Evolutionary conservation across 2,113 vertebrate genomes (phyloP).

Genomic region (Antechinus flavipes): DNA sequence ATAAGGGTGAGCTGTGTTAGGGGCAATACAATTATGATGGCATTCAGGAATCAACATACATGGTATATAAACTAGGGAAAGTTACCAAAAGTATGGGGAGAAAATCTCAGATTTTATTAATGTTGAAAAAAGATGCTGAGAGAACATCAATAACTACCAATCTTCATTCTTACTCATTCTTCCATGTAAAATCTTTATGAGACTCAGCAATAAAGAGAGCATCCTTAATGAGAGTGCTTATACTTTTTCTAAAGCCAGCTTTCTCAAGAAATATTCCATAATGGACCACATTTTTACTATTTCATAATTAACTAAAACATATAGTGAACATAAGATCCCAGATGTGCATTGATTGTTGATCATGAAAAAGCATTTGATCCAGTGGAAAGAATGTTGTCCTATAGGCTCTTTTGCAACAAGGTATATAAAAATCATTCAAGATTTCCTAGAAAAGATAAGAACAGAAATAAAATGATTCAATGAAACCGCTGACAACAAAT

Average conservation of each 20-base stretch:
- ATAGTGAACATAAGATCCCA: not conserved
- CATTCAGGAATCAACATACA: not conserved
- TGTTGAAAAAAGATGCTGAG: not conserved
- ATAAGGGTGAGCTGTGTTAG: not conserved
- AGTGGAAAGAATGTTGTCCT: not conserved
- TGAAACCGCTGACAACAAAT: not conserved
- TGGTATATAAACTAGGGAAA: not conserved
- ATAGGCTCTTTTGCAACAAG: not conserved
- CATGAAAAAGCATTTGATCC: not conserved
- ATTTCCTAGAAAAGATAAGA: not conserved
- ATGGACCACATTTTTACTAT: not conserved
- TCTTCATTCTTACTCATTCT: not conserved
- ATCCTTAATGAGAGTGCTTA: not conserved
- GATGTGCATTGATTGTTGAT: not conserved
- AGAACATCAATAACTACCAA: not conserved
- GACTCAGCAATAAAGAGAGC: not conserved
- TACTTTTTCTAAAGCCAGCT: not conserved
- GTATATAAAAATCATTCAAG: not conserved
- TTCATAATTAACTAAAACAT: not conserved
- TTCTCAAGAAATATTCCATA: not conserved
- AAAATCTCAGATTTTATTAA: not conserved
- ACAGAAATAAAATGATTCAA: not conserved
- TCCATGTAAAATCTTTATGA: not conserved
- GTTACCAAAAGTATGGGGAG: not conserved
- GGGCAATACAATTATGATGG: not conserved